Conservation (phyloP, 1,140 invertebrate genomes). For the Diabrotica undecimpunctata region DNA sequence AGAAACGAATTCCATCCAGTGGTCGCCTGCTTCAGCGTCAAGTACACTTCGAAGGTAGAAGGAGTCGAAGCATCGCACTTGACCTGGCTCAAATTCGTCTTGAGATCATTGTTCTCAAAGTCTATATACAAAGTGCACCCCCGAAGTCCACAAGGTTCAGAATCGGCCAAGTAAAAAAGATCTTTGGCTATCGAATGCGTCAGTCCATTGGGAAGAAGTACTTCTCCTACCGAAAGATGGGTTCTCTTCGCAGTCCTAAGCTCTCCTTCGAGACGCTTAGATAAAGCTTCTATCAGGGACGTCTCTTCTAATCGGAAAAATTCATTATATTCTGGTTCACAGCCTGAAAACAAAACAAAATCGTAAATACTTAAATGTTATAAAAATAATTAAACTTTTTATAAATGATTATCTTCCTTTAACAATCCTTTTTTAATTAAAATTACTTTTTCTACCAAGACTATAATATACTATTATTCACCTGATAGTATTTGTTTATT, state of each 20-base stretch:
- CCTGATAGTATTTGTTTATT: no score
- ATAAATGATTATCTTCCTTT: no score
- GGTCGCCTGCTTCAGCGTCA: constrained; percentile 77
- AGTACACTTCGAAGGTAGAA: constrained; percentile 80
- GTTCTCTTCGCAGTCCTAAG: constrained; percentile 72
- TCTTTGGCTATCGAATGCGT: constrained; percentile 70
- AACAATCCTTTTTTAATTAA: no score
- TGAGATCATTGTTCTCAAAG: constrained; percentile 66
- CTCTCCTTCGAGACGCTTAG: constrained; percentile 68
- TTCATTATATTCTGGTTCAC: not conserved
- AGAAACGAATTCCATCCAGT: constrained; percentile 78
- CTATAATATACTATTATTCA: no score
- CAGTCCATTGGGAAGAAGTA: constrained; percentile 74
- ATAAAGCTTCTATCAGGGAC: constrained; percentile 52
- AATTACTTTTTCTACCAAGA: no score
- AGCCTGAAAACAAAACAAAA: not conserved
- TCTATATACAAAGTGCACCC: constrained; percentile 74
- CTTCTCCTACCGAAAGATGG: constrained; percentile 68
- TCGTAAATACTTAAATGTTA: no score
- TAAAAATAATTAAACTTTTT: no score
- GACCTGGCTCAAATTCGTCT: constrained; percentile 61
- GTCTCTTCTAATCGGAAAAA: not conserved
- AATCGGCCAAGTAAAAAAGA: constrained; percentile 72
- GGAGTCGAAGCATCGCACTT: constrained; percentile 78
- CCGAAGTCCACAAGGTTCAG: constrained; percentile 78